A percentile compares a stretch with the other conserved stretches of the same genome.
phyloP scores from a whole-genome alignment of 2,888 invertebrate genomes.

The Monopis laevigella region DNA sequence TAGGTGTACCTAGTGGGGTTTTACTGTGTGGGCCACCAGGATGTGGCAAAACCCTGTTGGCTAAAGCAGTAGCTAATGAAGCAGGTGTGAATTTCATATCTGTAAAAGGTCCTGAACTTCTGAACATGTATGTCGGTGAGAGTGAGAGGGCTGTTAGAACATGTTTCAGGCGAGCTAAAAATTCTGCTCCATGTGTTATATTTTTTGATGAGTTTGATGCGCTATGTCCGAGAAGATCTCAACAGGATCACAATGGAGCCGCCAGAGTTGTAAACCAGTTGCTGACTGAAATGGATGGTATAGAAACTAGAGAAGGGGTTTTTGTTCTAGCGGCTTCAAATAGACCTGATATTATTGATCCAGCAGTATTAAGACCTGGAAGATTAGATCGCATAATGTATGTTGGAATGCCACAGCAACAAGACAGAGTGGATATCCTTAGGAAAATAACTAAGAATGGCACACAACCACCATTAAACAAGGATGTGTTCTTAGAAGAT shows the following conservation, averaged over 20 bases:
- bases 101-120: slow-evolving; percentile 96
- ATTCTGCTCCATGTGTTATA: slow-evolving; percentile 97
- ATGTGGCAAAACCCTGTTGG: slow-evolving; percentile 94
- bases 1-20: slow-evolving; percentile 87
- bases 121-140: slow-evolving; percentile 99
- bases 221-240: slow-evolving; percentile 88
- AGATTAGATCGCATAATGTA: slow-evolving; percentile 90
- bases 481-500: slow-evolving; percentile 78
- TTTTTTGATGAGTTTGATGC: slow-evolving; percentile 99
- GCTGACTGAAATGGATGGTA: slow-evolving; percentile 98
- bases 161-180: slow-evolving; percentile 92
- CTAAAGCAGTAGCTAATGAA: slow-evolving; percentile 98
- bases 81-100: slow-evolving; percentile 99
- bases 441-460: slow-evolving; percentile 90
- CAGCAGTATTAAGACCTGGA: slow-evolving; percentile 89
- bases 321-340: slow-evolving; percentile 97
- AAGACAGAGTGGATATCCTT: slow-evolving; percentile 88
- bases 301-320: slow-evolving; percentile 90
- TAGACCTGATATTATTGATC: slow-evolving; percentile 95
- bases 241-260: slow-evolving; percentile 75
- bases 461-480: slow-evolving; percentile 77
- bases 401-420: slow-evolving; percentile 84
- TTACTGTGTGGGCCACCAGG: slow-evolving; percentile 97
- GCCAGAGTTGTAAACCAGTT: slow-evolving; percentile 95
- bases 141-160: slow-evolving; percentile 97